Evolutionary conservation across 2,797 vertebrate species (phyloP).

Genomic region (Serranus cabrilla): DNA sequence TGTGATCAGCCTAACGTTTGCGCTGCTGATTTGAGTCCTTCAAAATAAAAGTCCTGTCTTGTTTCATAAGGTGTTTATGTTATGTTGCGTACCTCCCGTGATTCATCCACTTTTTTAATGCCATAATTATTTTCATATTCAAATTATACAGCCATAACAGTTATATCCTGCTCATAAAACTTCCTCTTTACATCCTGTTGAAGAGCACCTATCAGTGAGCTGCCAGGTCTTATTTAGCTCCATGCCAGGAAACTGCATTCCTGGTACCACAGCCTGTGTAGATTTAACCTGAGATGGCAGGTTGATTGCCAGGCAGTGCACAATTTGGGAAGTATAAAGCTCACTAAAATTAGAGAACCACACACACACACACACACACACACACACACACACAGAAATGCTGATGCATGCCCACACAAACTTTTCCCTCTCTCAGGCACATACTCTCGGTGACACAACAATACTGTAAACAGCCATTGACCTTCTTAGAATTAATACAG

Average conservation of each 20-base stretch:
- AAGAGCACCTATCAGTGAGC: slow-evolving; percentile 17
- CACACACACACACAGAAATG: not conserved
- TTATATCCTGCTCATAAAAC: slow-evolving; percentile 29
- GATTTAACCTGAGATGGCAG: slow-evolving; percentile 50
- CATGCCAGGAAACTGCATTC: slow-evolving; percentile 40
- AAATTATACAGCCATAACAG: slow-evolving; percentile 7
- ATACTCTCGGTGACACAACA: slow-evolving; percentile 1
- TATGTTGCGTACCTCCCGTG: too few relatives aligned
- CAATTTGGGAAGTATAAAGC: slow-evolving; percentile 30
- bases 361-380: slow-evolving; percentile 1
- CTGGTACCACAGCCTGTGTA: slow-evolving; percentile 33
- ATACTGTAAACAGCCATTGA: slow-evolving; percentile 30
- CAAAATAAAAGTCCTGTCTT: not conserved
- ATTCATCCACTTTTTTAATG: not conserved
- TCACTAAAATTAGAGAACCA: slow-evolving; percentile 3
- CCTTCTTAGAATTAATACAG: slow-evolving; percentile 62
- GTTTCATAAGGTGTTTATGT: not conserved
- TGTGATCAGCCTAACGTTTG: too few relatives aligned
- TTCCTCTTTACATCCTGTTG: slow-evolving; percentile 25
- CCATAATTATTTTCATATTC: slow-evolving; percentile 25
- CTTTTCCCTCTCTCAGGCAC: not conserved
- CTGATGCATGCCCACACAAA: not conserved
- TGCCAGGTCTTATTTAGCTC: slow-evolving; percentile 2
- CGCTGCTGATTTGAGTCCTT: not conserved
- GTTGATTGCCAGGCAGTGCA: slow-evolving; percentile 44